Evolutionary conservation across 2,113 vertebrate species (phyloP), one percentile per base, ranked within the genome.

Genomic region (Echinops telfairi): DNA sequence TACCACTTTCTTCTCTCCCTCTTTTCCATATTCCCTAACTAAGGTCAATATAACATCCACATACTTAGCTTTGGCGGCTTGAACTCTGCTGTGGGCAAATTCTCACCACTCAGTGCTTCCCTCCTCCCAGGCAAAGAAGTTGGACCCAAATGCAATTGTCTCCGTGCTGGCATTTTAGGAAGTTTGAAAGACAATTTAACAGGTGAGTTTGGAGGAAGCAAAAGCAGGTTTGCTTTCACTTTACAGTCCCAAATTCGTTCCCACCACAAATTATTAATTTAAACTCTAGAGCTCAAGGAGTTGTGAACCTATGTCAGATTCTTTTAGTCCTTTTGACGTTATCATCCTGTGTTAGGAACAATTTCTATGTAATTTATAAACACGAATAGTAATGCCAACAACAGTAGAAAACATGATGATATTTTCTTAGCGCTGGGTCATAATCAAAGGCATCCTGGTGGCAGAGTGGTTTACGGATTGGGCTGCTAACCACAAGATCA

Each of bases 301-400:
- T 77, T 91, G 14, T 83, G 92, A 70, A 25, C 82, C 79, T 53
- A 11, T 83, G 31, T 75, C 11, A 91, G 47, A 53, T 70, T 85
- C 6, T 89, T 86, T 80, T 75, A 87, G 47, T 90, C 25, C 33
- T 85, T 40, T 73, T 84, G 25, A 19, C 33, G 92, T 85, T 81
- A 22, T 47, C 78, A 60, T 93, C 25, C 40, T 90, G 57, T 36
- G 38, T 62, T 57, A 91, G 62, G n/a, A 80, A 57, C n/a, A 62
- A 33, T 93, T 90, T 86, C 43, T 78, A 40, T 7, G 3, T 79
- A 83, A 82, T 86, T 86, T 88, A 25, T 73, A 92, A 88, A 47
- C 90, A 20, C 2, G 66, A 90, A 92, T 77, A 75, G 40, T n/a
- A 84, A 57, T 38, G 81, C 38, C 66, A 88, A 80, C 31, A 83